These are phyloP conservation scores for Peromyscus californicus DNA, from an alignment of 2,113 vertebrate genomes.

Conservation along the genomic window DNA sequence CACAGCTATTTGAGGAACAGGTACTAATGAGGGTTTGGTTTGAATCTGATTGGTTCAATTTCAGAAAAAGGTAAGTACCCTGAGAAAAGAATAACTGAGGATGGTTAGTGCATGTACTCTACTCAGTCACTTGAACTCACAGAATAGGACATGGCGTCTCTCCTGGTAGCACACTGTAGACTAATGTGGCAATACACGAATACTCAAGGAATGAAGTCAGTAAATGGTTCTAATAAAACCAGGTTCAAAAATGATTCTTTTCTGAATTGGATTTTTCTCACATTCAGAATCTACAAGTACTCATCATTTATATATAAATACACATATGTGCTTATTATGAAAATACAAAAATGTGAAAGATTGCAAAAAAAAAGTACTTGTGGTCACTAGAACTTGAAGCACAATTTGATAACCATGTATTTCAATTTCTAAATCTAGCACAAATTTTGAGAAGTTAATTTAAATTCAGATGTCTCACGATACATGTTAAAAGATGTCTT, in stretches of 20 bases:
- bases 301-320: background rate
- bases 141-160: background rate
- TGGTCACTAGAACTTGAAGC: background rate
- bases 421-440: background rate
- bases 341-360: background rate
- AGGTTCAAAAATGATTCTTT: background rate
- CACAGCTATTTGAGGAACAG: constrained; percentile 72
- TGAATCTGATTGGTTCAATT: background rate
- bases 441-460: constrained; percentile 13
- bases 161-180: background rate
- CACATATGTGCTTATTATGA: background rate
- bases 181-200: background rate
- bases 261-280: background rate
- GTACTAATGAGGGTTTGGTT: background rate
- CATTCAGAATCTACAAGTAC: background rate
- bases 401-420: background rate
- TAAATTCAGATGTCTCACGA: background rate
- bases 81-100: background rate
- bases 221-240: background rate
- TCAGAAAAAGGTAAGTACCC: background rate
- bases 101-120: background rate
- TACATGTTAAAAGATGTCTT: constrained; percentile 8
- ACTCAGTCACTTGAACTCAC: background rate
- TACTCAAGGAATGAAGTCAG: background rate
- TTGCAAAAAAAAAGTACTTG: background rate